Percentiles rank a stretch among this genome's conserved stretches.
Evolutionary conservation across 2,888 invertebrate species (phyloP).

Genomic region (Eugnorisma glareosa): DNA sequence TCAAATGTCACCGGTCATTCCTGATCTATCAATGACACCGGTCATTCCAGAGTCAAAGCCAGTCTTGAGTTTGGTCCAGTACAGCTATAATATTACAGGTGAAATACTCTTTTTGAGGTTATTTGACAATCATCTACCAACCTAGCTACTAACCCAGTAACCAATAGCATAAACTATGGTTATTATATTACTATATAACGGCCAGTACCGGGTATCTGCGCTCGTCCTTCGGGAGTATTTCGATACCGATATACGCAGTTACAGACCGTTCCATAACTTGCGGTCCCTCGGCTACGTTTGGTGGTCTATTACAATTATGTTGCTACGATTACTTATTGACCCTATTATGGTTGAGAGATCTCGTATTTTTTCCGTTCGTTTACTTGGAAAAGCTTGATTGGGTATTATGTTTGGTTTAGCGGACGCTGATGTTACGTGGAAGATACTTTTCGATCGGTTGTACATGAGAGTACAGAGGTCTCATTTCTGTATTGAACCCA

Average conservation of each 20-base stretch:
- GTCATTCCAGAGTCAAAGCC: neutral
- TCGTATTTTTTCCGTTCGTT: conserved; percentile 1
- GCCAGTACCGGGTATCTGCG: conserved; percentile 68
- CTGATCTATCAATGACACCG: neutral
- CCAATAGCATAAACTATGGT: conserved; percentile 48
- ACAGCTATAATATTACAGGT: neutral
- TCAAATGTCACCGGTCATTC: no score
- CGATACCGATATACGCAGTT: conserved; percentile 74
- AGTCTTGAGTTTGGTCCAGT: neutral
- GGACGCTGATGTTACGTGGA: neutral
- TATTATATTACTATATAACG: conserved; percentile 66
- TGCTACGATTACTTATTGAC: conserved; percentile 62
- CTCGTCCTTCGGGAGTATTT: conserved; percentile 74
- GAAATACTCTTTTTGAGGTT: neutral
- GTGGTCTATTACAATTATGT: conserved; percentile 75
- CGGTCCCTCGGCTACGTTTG: conserved; percentile 73
- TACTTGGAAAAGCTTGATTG: neutral
- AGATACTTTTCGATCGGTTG: neutral
- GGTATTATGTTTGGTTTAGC: neutral
- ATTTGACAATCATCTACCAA: conserved; percentile 9
- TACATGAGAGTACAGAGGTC: neutral
- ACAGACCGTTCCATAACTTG: conserved; percentile 74
- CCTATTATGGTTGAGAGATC: conserved; percentile 28
- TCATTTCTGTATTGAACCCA: neutral
- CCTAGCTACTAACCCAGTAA: conserved; percentile 24